Conservation (phyloP, 2,888 invertebrate genomes). For the Drosophila meridiana region DNA sequence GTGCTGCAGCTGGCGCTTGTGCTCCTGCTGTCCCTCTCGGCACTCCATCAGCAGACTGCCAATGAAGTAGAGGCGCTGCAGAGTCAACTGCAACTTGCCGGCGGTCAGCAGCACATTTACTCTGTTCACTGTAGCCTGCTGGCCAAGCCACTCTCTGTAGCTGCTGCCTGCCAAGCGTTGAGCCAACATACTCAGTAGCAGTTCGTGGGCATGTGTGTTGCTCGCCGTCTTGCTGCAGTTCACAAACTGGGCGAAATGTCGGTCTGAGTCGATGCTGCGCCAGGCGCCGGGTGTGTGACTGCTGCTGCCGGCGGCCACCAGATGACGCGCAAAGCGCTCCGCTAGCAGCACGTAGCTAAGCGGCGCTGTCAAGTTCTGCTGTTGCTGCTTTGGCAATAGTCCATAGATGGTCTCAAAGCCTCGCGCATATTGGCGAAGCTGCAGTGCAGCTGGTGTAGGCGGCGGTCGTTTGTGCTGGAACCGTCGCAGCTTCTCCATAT, state of each 20-base stretch:
- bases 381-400: conserved; percentile 59
- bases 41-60: conserved; percentile 78
- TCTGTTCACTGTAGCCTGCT: conserved; percentile 54
- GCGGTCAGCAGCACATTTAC: conserved; percentile 61
- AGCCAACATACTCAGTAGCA: conserved; percentile 75
- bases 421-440: conserved; percentile 70
- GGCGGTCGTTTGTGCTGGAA: conserved; percentile 59
- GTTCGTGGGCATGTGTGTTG: conserved; percentile 66
- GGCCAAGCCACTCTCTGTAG: conserved; percentile 72
- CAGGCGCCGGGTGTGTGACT: conserved; percentile 79
- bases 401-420: conserved; percentile 68
- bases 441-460: conserved; percentile 23
- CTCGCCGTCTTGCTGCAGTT: conserved; percentile 59
- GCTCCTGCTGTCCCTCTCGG: conserved; percentile 53
- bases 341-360: conserved; percentile 76
- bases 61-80: conserved; percentile 77
- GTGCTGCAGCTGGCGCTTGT: conserved; percentile 69
- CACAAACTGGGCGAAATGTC: conserved; percentile 69
- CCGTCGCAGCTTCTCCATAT: conserved; percentile 81
- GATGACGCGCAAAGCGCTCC: conserved; percentile 77
- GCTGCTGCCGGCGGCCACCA: conserved; percentile 80
- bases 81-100: conserved; percentile 63
- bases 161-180: conserved; percentile 68
- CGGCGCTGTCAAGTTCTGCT: conserved; percentile 71
- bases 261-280: conserved; percentile 83